A percentile compares a stretch with the other conserved stretches of the same genome.
These are phyloP conservation scores for Heliopora coerulea DNA, from an alignment of 92 coral and sea anemone species.

Conservation along the genomic window DNA sequence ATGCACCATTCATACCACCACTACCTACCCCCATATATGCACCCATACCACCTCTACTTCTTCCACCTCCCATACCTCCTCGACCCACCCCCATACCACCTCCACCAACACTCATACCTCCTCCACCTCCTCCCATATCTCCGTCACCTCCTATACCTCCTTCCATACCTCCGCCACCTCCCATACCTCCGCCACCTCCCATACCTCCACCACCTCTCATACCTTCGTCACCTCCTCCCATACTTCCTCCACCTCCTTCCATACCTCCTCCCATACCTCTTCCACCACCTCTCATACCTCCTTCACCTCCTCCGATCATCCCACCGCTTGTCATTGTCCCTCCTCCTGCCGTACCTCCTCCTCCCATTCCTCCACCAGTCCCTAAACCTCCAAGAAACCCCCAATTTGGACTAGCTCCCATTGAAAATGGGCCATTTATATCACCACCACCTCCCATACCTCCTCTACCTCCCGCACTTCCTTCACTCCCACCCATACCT, in stretches of 20 bases:
- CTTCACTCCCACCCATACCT: not conserved
- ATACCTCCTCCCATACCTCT: not conserved
- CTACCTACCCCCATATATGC: no score
- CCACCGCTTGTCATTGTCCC: not conserved
- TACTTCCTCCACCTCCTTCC: not conserved
- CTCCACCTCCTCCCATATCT: slow-evolving; percentile 1
- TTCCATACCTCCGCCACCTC: not conserved
- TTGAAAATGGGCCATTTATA: not conserved
- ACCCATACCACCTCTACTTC: no score
- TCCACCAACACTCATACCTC: slow-evolving; percentile 1
- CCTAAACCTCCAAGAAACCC: not conserved
- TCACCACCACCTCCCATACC: slow-evolving; percentile 5
- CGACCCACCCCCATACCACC: not conserved
- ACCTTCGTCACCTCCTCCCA: not conserved
- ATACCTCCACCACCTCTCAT: slow-evolving; percentile 1
- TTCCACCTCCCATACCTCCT: no score
- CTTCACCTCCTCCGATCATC: not conserved
- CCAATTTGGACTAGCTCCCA: not conserved
- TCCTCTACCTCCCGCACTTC: not conserved
- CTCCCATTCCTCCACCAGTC: not conserved
- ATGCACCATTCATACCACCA: no score
- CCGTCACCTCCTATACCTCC: slow-evolving; percentile 2
- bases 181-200: not conserved
- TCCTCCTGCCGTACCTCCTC: not conserved
- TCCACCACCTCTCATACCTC: not conserved